Percentiles rank a stretch among this genome's conserved stretches.
These are phyloP conservation scores for Beaufortia kweichowensis DNA, from an alignment of 2,113 vertebrate species.

Conservation along the genomic window DNA sequence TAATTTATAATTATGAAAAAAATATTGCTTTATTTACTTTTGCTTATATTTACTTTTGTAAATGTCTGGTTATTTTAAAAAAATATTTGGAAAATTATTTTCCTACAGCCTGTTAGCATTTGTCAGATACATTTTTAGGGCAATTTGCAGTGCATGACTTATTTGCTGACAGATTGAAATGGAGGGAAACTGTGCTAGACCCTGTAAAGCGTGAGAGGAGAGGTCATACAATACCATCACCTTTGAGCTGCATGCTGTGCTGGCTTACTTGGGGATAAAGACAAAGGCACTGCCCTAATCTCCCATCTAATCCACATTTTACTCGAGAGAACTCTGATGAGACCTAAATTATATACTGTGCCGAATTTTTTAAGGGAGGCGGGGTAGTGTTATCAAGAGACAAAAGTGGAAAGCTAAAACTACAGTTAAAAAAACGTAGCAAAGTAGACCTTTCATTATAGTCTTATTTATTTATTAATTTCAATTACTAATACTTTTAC, in stretches of 20 bases:
- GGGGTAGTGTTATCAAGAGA: background rate
- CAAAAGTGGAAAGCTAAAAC: constrained; percentile 27
- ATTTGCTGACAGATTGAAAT: constrained; percentile 1
- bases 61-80: no score
- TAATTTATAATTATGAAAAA: background rate
- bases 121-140: constrained; percentile 32
- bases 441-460: no score
- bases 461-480: no score
- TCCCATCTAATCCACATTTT: constrained; percentile 77
- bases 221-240: constrained; percentile 73
- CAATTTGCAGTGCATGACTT: background rate
- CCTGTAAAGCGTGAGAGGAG: constrained; percentile 59
- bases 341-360: constrained; percentile 65
- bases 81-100: no score
- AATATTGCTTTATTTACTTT: no score
- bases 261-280: constrained; percentile 70
- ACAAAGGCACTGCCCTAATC: constrained; percentile 77
- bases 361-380: constrained; percentile 45
- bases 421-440: constrained; percentile 5
- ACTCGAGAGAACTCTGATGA: constrained; percentile 64
- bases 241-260: constrained; percentile 69
- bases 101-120: no score
- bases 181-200: constrained; percentile 12
- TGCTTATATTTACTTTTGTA: no score
- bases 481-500: no score